Evolutionary conservation across 2,113 vertebrate species (phyloP).

Genomic region (Coptodon rendalli): DNA sequence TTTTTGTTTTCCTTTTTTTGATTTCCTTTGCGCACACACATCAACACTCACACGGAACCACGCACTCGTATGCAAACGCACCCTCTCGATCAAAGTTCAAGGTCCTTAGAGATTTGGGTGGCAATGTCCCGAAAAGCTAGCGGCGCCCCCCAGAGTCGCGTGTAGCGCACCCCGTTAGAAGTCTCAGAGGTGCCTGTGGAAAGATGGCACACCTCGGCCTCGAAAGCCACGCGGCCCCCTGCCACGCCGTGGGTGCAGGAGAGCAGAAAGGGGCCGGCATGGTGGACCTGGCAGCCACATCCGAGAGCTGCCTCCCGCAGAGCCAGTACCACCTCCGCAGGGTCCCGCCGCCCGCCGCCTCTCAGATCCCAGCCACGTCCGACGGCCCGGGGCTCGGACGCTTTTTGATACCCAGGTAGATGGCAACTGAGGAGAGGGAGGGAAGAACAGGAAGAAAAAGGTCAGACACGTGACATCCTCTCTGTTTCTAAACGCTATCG

Average conservation of each 20-base stretch:
- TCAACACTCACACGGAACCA: conserved; percentile 30
- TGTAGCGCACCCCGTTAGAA: conserved; percentile 81
- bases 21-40: conserved; percentile 18
- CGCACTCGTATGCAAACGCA: conserved; percentile 11
- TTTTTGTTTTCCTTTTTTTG: not conserved
- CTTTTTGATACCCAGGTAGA: conserved; percentile 95
- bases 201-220: conserved; percentile 87
- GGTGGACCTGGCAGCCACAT: conserved; percentile 79
- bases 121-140: conserved; percentile 84
- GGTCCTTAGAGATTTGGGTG: conserved; percentile 82
- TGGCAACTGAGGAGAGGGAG: conserved; percentile 76
- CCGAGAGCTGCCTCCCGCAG: conserved; percentile 80
- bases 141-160: conserved; percentile 80
- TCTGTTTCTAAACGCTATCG: not conserved
- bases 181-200: conserved; percentile 74
- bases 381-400: conserved; percentile 75
- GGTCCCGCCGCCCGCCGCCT: conserved; percentile 72
- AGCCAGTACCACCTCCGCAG: conserved; percentile 81
- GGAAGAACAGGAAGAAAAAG: not conserved
- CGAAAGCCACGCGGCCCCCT: conserved; percentile 78
- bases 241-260: conserved; percentile 81
- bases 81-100: conserved; percentile 74
- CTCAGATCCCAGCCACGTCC: conserved; percentile 79
- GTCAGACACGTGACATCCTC: not conserved
- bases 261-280: conserved; percentile 85